Percentiles rank a stretch among this genome's conserved stretches.
phyloP scores from a whole-genome alignment of 2,113 vertebrate genomes.

The Platichthys stellatus region DNA sequence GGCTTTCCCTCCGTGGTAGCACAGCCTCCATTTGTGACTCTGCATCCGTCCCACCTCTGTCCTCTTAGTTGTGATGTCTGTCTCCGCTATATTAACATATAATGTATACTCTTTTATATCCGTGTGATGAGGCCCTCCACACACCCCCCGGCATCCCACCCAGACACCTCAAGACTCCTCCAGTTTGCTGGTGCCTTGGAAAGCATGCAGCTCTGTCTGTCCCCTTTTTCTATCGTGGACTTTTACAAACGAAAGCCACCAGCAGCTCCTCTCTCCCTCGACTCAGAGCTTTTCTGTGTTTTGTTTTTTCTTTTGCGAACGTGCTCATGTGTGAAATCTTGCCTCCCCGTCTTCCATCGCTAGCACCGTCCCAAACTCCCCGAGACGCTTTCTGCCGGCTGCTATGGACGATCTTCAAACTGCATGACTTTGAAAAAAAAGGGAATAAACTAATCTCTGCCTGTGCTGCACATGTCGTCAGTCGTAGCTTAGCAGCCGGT shows the following conservation, averaged over 20 bases:
- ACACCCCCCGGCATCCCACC: constrained; percentile 9
- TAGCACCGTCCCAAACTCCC: constrained; percentile 26
- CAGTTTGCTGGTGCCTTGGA: constrained; percentile 58
- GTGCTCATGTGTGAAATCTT: constrained; percentile 46
- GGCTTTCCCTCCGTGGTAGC: constrained; percentile 32
- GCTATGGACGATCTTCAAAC: constrained; percentile 75
- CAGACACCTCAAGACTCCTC: constrained; percentile 46
- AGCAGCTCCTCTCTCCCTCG: constrained; percentile 52
- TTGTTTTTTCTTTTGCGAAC: constrained; percentile 2
- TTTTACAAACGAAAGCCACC: constrained; percentile 59
- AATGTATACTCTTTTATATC: constrained; percentile 11
- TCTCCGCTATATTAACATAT: not conserved
- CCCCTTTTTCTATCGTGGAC: constrained; percentile 50
- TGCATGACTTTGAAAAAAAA: constrained; percentile 69
- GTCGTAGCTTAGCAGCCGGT: constrained; percentile 80
- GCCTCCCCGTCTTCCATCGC: constrained; percentile 49
- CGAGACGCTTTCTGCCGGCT: constrained; percentile 63
- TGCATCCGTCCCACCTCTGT: constrained; percentile 3
- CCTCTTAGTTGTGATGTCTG: not conserved
- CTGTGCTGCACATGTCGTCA: constrained; percentile 58
- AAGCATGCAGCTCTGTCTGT: constrained; percentile 61
- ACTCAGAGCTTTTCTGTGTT: constrained; percentile 41
- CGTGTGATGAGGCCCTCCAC: constrained; percentile 25
- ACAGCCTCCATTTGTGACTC: constrained; percentile 34
- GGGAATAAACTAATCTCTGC: constrained; percentile 39